Base-by-base conservation (phyloP, 2,797 vertebrate genomes). In the Rallus crepitans region DNA sequence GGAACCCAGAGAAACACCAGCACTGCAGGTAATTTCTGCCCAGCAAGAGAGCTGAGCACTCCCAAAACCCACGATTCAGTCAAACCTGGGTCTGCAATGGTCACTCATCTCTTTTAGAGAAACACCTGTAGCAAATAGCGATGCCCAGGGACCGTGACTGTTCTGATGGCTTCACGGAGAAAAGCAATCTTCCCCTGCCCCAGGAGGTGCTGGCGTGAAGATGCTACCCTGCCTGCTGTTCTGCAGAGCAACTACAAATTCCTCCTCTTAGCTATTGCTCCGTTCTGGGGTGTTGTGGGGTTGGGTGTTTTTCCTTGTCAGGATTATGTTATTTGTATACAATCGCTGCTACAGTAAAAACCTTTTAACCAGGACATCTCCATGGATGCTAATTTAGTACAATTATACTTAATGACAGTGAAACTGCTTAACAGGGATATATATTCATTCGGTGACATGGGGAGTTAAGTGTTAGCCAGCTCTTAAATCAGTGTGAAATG, bases 361-460 rank as follows among this genome's bases (percentile, higher is more conserved):
- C 18, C 10, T 53, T 82, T 75, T 63, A 89, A 76, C n/a, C 20
- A 63, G 71, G 68, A 77, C 80, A 92, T 80, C 60, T 84, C 88
- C 68, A 40, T 52, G 40, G 75, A n/a, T 77, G 64, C 52, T 93
- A 93, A 89, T 90, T 93, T 93, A 92, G 71, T 24, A 80, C 69
- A 93, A 84, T 82, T 94, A 86, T 13, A 94, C 27, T 75, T 93
- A 87, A 85, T 80, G 75, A 85, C n/a, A 85, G 19, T 68, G 76
- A 87, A 83, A 91, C 71, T 80, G 55, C 63, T 84, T 82, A 94
- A 59, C 15, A 57, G 64, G 55, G 60, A 48, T 72, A 24, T 72
- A 25, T 83, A 73, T 45, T 77, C 52, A 84, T 68, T 55, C 39
- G 71, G 66, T 87, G 75, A 78, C 71, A 93, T 16, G 39, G 53